Conservation (phyloP, 2,888 invertebrate species). For the Agrochola lota region DNA sequence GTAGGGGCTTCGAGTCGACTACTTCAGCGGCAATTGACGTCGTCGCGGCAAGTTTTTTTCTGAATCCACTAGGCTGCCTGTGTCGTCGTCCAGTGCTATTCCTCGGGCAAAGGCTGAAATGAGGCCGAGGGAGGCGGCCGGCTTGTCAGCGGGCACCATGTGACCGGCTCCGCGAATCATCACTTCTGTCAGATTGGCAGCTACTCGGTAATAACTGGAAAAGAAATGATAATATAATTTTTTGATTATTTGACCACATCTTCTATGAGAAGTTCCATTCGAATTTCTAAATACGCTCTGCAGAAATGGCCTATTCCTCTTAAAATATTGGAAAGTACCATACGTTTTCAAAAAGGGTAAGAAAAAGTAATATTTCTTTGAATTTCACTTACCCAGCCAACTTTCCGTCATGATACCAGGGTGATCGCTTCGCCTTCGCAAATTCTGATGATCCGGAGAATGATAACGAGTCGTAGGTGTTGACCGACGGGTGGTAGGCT, state of each 20-base stretch:
- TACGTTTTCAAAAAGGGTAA: not conserved
- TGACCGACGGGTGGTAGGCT: conserved; percentile 92
- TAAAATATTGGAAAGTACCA: not conserved
- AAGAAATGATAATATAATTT: conserved; percentile 1
- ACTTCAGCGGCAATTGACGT: conserved; percentile 72
- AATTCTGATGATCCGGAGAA: conserved; percentile 88
- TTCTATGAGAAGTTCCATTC: not conserved
- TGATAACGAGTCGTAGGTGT: conserved; percentile 83
- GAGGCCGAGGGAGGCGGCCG: conserved; percentile 90
- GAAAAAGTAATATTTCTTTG: not conserved
- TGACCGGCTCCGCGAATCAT: conserved; percentile 92
- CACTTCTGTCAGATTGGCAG: conserved; percentile 90
- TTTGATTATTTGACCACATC: not conserved
- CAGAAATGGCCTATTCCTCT: not conserved
- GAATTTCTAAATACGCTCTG: not conserved
- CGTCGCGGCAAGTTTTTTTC: conserved; percentile 79
- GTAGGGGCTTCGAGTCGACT: conserved; percentile 32
- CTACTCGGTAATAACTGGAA: conserved; percentile 89
- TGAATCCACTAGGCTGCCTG: conserved; percentile 76
- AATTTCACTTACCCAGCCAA: conserved; percentile 86
- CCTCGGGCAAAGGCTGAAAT: conserved; percentile 91
- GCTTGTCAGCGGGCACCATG: conserved; percentile 92
- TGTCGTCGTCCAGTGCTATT: conserved; percentile 79
- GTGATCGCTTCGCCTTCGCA: conserved; percentile 80
- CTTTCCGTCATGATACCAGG: conserved; percentile 85